These are phyloP conservation scores for Agelaius tricolor DNA, from an alignment of 2,113 vertebrate species.

Conservation along the genomic window DNA sequence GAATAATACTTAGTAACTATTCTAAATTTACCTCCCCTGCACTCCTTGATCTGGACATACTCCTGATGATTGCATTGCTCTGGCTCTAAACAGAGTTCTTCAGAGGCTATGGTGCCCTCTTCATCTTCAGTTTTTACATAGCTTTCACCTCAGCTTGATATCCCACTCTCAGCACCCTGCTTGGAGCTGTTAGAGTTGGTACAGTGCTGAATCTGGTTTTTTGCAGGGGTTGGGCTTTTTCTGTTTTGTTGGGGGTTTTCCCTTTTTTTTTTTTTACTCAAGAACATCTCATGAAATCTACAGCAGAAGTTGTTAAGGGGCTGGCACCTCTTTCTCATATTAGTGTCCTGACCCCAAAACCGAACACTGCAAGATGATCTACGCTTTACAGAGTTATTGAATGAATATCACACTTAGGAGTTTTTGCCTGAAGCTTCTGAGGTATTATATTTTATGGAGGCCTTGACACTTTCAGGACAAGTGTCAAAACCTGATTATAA, in stretches of 20 bases:
- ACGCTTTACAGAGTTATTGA: neutral
- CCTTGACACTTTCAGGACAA: slow-evolving; percentile 34
- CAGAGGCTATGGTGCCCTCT: neutral
- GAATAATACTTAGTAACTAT: neutral
- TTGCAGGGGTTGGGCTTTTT: neutral
- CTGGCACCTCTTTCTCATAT: neutral
- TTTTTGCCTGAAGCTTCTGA: neutral
- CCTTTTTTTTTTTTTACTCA: fast-evolving
- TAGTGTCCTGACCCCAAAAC: neutral
- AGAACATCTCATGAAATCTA: neutral
- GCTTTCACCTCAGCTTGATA: neutral
- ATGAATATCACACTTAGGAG: neutral
- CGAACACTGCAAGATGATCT: neutral
- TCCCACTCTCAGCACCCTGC: neutral
- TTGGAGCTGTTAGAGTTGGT: neutral
- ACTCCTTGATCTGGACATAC: neutral
- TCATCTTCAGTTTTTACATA: neutral
- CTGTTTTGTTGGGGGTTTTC: neutral
- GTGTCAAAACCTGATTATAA: slow-evolving; percentile 45
- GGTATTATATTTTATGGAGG: neutral
- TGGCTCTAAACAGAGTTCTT: neutral
- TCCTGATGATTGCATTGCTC: neutral
- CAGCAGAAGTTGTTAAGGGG: neutral
- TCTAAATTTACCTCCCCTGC: neutral
- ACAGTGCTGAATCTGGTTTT: neutral